These are phyloP conservation scores for Grammomys surdaster DNA, from an alignment of 2,113 vertebrate genomes.

Conservation along the genomic window DNA sequence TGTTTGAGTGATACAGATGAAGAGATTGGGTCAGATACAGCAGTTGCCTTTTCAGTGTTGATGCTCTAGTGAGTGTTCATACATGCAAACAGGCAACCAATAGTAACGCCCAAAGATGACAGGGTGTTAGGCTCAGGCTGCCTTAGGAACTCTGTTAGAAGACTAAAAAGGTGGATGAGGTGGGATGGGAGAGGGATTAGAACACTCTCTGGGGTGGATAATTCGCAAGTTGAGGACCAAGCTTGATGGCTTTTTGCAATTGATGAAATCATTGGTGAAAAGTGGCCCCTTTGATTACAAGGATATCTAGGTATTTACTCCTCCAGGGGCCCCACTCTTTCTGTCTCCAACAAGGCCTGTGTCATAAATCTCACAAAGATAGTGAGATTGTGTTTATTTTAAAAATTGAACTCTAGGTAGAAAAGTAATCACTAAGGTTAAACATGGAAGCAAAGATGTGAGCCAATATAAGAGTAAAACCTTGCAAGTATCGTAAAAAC, in stretches of 20 bases:
- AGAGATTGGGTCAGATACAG: neutral
- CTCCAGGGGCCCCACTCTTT: neutral
- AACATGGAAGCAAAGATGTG: conserved; percentile 34
- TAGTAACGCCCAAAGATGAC: no score
- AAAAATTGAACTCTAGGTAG: neutral
- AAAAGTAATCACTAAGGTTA: neutral
- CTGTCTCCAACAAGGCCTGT: neutral
- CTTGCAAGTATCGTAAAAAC: neutral
- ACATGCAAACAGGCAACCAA: neutral
- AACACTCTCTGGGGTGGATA: neutral
- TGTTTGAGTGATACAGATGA: neutral
- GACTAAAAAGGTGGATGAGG: neutral
- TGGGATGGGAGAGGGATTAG: neutral
- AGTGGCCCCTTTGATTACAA: no score
- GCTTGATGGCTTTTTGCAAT: neutral
- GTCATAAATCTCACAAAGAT: neutral
- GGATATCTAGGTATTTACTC: neutral
- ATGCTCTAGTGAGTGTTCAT: neutral
- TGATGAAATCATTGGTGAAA: neutral
- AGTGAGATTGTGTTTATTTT: neutral
- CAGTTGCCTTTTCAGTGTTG: neutral
- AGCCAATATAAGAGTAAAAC: neutral
- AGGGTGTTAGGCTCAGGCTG: neutral
- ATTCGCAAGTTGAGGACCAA: neutral
- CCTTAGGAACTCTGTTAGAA: neutral